These are phyloP conservation scores for Ptychobarbus kaznakovi DNA, from an alignment of 2,797 vertebrate species.

Conservation along the genomic window DNA sequence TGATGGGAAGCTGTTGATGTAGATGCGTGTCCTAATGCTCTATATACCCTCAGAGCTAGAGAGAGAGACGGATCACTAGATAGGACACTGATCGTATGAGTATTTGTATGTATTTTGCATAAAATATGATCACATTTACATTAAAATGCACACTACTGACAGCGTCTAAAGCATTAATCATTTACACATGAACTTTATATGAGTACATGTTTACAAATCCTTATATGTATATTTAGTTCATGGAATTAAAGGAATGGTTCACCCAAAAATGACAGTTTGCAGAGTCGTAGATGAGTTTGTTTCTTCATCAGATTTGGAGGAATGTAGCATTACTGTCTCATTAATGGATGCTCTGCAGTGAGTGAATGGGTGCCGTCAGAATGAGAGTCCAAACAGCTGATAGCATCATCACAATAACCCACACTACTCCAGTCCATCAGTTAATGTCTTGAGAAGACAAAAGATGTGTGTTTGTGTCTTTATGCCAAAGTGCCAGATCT, in stretches of 20 bases:
- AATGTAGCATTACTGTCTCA: neutral
- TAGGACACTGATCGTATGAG: neutral
- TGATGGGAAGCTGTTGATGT: conserved; percentile 19
- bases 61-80: neutral
- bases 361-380: neutral
- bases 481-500: no score
- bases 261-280: no score
- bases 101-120: neutral
- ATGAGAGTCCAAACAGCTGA: neutral
- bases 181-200: no score
- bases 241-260: no score
- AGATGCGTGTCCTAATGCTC: conserved; percentile 22
- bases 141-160: neutral
- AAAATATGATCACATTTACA: neutral
- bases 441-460: no score
- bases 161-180: neutral
- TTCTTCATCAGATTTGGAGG: neutral
- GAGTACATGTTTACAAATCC: no score
- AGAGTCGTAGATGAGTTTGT: neutral
- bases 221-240: neutral
- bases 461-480: no score
- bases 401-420: no score
- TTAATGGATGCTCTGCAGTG: neutral
- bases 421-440: no score
- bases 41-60: neutral